These are phyloP conservation scores for Dasyprocta punctata DNA, from an alignment of 2,113 vertebrate genomes.

Conservation along the genomic window DNA sequence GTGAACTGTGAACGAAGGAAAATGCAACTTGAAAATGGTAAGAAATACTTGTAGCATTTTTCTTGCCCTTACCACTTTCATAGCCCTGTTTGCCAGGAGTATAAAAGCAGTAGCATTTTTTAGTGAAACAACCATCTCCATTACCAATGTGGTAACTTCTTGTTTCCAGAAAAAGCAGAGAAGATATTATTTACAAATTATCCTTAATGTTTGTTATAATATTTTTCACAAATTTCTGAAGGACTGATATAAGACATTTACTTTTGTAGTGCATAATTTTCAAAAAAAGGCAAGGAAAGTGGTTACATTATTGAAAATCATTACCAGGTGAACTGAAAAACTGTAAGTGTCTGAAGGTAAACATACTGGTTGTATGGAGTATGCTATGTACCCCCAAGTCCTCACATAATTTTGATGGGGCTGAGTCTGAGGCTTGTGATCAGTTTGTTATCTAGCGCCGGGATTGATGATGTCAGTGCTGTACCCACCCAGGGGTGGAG, in stretches of 20 bases:
- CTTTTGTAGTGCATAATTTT: background rate
- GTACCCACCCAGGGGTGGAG: too few relatives aligned
- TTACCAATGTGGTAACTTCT: background rate
- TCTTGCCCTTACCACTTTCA: background rate
- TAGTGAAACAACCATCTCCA: background rate
- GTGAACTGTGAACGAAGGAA: background rate
- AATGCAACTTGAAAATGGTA: background rate
- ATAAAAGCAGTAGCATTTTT: background rate
- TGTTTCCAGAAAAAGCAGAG: background rate
- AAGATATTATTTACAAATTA: background rate
- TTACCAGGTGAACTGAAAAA: background rate
- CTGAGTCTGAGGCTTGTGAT: too few relatives aligned
- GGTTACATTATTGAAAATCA: background rate
- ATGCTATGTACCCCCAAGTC: too few relatives aligned
- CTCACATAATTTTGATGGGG: too few relatives aligned
- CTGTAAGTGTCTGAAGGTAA: background rate
- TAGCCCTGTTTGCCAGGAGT: background rate
- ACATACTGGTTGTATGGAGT: background rate
- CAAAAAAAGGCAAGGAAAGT: background rate
- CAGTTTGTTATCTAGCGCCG: too few relatives aligned
- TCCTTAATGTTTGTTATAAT: background rate
- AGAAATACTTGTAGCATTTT: background rate
- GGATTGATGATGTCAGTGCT: too few relatives aligned
- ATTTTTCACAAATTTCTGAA: background rate
- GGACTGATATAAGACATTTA: background rate